Conservation (phyloP, 1,140 invertebrate genomes). For the Vollenhovia emeryi region DNA sequence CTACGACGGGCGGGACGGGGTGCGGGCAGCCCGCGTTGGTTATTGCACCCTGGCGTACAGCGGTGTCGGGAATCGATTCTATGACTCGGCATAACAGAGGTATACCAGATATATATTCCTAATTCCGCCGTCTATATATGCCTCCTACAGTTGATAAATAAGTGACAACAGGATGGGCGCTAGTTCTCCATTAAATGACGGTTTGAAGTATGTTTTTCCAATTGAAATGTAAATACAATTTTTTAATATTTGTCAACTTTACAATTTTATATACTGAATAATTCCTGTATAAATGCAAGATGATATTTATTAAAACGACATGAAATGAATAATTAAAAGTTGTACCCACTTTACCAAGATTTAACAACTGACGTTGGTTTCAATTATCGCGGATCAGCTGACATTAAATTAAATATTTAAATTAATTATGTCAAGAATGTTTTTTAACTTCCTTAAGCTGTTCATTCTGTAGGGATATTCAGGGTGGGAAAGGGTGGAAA, state of each 20-base stretch:
- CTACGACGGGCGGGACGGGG: conserved; percentile 19
- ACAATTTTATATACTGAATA: not conserved
- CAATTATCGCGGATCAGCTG: not conserved
- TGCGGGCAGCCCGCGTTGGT: conserved; percentile 33
- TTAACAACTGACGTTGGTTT: not conserved
- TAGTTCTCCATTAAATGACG: not conserved
- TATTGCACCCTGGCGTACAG: conserved; percentile 58
- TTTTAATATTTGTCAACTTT: not conserved
- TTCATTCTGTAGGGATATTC: not conserved
- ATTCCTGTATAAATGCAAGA: not conserved
- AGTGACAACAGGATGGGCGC: not conserved
- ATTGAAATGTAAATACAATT: not conserved
- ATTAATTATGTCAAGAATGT: not conserved
- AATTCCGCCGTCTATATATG: not conserved
- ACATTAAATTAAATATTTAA: not conserved
- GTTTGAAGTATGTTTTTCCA: not conserved
- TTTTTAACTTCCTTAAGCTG: not conserved
- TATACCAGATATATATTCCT: conserved; percentile 34
- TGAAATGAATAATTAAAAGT: conserved; percentile 25
- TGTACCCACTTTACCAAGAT: conserved; percentile 9
- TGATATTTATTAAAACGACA: not conserved
- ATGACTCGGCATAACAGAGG: conserved; percentile 32
- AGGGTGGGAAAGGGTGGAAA: not conserved
- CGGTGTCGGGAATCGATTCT: conserved; percentile 61
- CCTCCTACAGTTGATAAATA: not conserved